Evolutionary conservation across 2,797 vertebrate species (phyloP), one percentile per base, ranked within the genome.

Genomic region (Pterois miles): DNA sequence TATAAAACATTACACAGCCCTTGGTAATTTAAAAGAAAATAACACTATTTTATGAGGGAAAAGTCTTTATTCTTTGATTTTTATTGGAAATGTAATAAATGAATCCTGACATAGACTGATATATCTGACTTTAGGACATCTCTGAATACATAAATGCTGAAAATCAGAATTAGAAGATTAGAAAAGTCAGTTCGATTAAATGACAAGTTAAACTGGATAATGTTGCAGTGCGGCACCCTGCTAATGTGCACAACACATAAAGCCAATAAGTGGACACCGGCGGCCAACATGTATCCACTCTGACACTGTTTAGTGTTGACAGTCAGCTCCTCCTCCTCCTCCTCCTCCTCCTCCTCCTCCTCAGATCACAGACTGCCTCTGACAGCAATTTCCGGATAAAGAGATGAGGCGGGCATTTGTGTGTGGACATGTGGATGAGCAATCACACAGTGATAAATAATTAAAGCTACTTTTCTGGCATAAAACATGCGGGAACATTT

Each of bases 321-420:
- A 60, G 53, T 69, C 68, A 13, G 78, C 72, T 73, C 70, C 78
- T 71, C 74, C 78, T 76, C 62, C 50, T 60, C 58, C 78, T 66
- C 54, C 38, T 27, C 62, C 36, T 58, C 53, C 80, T 65, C 23
- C n/a, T n/a, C n/a, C n/a, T n/a, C 40, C 25, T 18, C 27, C 67
- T 62, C 40, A 72, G 58, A 84, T 78, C 85, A 68, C 79, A 73
- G 43, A n/a, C 82, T 60, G 73, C 73, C 78, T 73, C 29, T 59
- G 82, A 83, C 82, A 66, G 84, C 74, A 88, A 83, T 85, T 86
- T 88, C 87, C 87, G 29, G 75, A 78, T n/a, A 77, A 79, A 81
- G 50, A 80, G 52, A 74, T 58, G 67, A 81, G 70, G 58, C 27
- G 20, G 75, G 25, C 71, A 2, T 66, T 23, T 70, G 14, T 75